Percentiles rank a stretch among this genome's conserved stretches.
phyloP scores from a whole-genome alignment of 2,113 vertebrate genomes.

The Vanacampus margaritifer region DNA sequence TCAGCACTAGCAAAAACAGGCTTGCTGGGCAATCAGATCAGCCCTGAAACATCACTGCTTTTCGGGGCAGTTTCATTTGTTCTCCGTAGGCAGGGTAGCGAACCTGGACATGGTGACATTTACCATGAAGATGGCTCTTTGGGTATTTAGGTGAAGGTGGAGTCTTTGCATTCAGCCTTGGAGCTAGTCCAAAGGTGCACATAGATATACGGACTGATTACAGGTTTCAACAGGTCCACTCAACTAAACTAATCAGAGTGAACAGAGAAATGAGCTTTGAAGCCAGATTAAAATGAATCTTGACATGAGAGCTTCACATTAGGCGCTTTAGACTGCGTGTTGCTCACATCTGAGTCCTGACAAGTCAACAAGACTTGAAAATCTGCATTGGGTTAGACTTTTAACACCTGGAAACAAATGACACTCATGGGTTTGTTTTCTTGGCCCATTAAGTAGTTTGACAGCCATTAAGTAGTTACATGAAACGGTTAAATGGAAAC shows the following conservation, averaged over 20 bases:
- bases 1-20: slow-evolving; percentile 29
- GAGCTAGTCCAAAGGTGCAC: slow-evolving; percentile 14
- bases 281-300: slow-evolving; percentile 32
- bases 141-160: slow-evolving; percentile 8
- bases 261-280: slow-evolving; percentile 43
- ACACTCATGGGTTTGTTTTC: slow-evolving; percentile 49
- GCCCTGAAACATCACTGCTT: slow-evolving; percentile 2
- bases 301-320: slow-evolving; percentile 34
- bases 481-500: slow-evolving; percentile 57
- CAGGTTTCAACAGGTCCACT: slow-evolving; percentile 33
- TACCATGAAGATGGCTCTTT: slow-evolving; percentile 9
- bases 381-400: slow-evolving; percentile 17
- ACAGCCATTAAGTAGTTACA: slow-evolving; percentile 63
- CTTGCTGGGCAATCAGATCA: slow-evolving; percentile 17
- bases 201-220: slow-evolving; percentile 17
- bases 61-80: slow-evolving; percentile 5
- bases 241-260: slow-evolving; percentile 25
- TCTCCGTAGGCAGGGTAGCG: slow-evolving; percentile 11
- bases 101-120: slow-evolving; percentile 56
- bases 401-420: slow-evolving; percentile 37
- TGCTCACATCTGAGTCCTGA: slow-evolving; percentile 27
- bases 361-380: slow-evolving; percentile 8
- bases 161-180: slow-evolving; percentile 61
- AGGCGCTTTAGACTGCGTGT: slow-evolving; percentile 1
- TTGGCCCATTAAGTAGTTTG: slow-evolving; percentile 41